Conservation (phyloP, 2,888 invertebrate species). For the Alitta virens region DNA sequence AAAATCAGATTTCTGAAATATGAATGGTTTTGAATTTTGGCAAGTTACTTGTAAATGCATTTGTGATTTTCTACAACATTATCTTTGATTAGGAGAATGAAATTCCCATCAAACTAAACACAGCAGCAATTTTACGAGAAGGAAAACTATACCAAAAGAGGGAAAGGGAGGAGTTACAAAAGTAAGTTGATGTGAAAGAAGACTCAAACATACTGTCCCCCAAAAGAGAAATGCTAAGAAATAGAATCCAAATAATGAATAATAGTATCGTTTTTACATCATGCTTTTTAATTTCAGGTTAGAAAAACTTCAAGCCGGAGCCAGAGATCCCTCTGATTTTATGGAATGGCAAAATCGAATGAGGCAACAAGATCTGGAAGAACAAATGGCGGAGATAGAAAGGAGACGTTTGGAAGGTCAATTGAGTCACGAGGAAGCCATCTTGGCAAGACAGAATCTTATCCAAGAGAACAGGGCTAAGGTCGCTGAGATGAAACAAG, state of each 20-base stretch:
- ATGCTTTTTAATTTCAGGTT: constrained; percentile 37
- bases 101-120: constrained; percentile 51
- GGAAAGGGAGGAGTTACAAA: constrained; percentile 48
- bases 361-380: constrained; percentile 47
- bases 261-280: too few species aligned
- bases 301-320: constrained; percentile 50
- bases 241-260: too few species aligned
- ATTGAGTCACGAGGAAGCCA: constrained; percentile 56
- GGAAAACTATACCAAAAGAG: constrained; percentile 50
- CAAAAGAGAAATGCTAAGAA: too few species aligned
- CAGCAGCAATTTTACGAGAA: constrained; percentile 54
- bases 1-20: too few species aligned
- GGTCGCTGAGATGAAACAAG: constrained; percentile 51
- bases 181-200: too few species aligned
- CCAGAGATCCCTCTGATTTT: constrained; percentile 47
- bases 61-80: neutral
- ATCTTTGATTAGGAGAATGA: constrained; percentile 27
- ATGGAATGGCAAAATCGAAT: constrained; percentile 53
- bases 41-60: too few species aligned
- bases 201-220: too few species aligned
- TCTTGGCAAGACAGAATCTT: constrained; percentile 51
- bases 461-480: constrained; percentile 46
- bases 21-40: too few species aligned
- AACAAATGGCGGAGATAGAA: constrained; percentile 49
- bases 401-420: constrained; percentile 51